Evolutionary conservation across 2,113 vertebrate species (phyloP).

Genomic region (Microcebus jonahi): DNA sequence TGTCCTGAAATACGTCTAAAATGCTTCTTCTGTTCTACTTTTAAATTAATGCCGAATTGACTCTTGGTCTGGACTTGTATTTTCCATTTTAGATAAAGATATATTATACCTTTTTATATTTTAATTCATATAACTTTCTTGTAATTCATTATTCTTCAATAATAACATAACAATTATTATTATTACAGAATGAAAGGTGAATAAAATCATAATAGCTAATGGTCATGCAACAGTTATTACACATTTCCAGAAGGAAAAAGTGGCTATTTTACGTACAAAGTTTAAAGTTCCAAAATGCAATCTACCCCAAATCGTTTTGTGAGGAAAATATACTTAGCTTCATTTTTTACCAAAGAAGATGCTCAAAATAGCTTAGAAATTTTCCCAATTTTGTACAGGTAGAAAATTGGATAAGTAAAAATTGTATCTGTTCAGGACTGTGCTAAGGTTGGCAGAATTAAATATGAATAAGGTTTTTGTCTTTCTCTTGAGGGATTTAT

Average conservation of each 20-base stretch:
- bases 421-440: neutral
- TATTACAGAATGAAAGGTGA: neutral
- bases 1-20: neutral
- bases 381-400: neutral
- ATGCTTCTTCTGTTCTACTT: neutral
- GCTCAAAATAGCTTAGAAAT: neutral
- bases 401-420: neutral
- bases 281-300: neutral
- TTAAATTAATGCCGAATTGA: neutral
- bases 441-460: neutral
- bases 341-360: neutral
- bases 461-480: neutral
- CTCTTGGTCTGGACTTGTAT: neutral
- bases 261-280: neutral
- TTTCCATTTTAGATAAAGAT: neutral
- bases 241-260: neutral
- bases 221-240: neutral
- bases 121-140: neutral
- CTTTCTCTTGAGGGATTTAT: neutral
- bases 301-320: neutral
- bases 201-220: neutral
- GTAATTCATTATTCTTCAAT: neutral
- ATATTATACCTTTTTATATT: neutral
- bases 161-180: neutral
- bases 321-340: neutral